Base-by-base conservation (phyloP, 2,888 invertebrate genomes). In the Leucophenga maculata region DNA sequence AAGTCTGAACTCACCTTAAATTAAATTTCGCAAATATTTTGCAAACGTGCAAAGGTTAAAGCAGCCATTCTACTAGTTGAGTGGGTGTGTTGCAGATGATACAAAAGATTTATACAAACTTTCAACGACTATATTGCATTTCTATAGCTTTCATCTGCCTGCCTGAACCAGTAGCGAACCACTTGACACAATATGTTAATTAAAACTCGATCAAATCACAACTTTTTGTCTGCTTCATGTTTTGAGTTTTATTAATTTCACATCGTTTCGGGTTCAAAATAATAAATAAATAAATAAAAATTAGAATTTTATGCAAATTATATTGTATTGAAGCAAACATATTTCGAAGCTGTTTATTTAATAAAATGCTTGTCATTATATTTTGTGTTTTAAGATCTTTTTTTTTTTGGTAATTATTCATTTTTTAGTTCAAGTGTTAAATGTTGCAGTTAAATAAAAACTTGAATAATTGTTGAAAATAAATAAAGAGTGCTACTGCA, bases 131-230 rank as follows among this genome's bases (percentile, higher is more conserved):
- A 20, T 16, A 16, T 1, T 16, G 16, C 1, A 52, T 16, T 1
- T 52, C 3, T 1, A 48, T 6, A 16, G 16, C 14, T 48, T 48
- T 48, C 3, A 16, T 48, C 6, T 48, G 16, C 14, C 6, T 48
- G 48, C 6, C 48, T 48, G 6, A 48, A 1, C 14, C 11, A 20
- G 52, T 52, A 20, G 39, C 39, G 11, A 3, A 6, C 55, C 55
- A 20, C 55, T 55, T 55, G 55, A 55, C 22, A 52, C 52, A 18
- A 18, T 52, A 55, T 55, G 55, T 55, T 55, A 55, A 55, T 55
- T 55, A 55, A 26, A 22, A 14, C 3, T 55, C 55, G 13, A 22
- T 20, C 55, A 11, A 20, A 55, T 55, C 22, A 22, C 13, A 55
- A 11, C 26, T 55, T 55, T 39, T 11, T 6, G 9, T 8, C 6